phyloP scores from a whole-genome alignment of 37 sponge, comb jelly and placozoan species.

The Beroe ovata region DNA sequence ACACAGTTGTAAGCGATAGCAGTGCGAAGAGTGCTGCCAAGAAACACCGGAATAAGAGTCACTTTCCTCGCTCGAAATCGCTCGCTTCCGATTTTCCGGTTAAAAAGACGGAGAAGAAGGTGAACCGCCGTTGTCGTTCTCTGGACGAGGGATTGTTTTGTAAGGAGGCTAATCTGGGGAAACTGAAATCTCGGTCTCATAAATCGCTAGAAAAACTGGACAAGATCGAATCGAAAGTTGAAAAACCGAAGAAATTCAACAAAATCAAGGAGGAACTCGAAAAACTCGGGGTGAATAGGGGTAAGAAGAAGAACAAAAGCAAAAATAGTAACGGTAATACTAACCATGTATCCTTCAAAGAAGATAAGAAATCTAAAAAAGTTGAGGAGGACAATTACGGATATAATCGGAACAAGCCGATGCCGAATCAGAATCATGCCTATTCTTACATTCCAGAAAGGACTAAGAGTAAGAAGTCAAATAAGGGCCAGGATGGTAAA shows the following conservation, averaged over 20 bases:
- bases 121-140: conserved; percentile 9
- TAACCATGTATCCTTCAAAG: conserved; percentile 37
- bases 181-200: conserved; percentile 33
- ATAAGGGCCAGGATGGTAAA: conserved; percentile 18
- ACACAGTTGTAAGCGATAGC: conserved; percentile 40
- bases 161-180: conserved; percentile 30
- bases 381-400: conserved; percentile 4
- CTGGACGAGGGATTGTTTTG: not conserved
- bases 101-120: not conserved
- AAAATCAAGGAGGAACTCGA: conserved; percentile 56
- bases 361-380: not conserved
- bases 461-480: conserved; percentile 33
- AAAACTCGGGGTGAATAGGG: not conserved
- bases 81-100: conserved; percentile 26
- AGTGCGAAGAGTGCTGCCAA: conserved; percentile 40
- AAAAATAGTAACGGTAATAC: not conserved
- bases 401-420: conserved; percentile 32
- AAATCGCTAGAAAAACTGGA: conserved; percentile 35
- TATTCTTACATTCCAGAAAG: not conserved
- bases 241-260: conserved; percentile 53
- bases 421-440: conserved; percentile 54
- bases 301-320: conserved; percentile 18
- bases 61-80: conserved; percentile 53
- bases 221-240: not conserved
- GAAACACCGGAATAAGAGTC: conserved; percentile 27